phyloP scores from a whole-genome alignment of 1,140 invertebrate genomes.

The Brachionus plicatilis region DNA sequence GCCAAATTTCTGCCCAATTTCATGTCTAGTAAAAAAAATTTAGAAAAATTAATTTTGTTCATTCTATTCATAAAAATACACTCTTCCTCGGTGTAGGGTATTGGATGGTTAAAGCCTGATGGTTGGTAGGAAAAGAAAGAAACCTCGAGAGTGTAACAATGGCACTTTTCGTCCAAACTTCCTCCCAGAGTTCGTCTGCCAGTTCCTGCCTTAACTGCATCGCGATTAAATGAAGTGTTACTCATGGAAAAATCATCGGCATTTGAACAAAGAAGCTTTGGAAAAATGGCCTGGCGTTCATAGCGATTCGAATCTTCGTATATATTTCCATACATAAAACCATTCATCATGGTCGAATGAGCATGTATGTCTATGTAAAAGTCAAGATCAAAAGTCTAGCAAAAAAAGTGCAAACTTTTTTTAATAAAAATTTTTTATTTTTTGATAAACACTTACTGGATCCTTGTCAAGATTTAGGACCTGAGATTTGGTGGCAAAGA shows the following conservation, averaged over 20 bases:
- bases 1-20: constrained; percentile 71
- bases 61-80: neutral
- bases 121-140: constrained; percentile 75
- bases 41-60: neutral
- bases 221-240: constrained; percentile 83
- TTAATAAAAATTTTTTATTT: no score
- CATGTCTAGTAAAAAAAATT: constrained; percentile 54
- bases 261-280: constrained; percentile 75
- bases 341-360: constrained; percentile 80
- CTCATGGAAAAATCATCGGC: constrained; percentile 73
- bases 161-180: constrained; percentile 66
- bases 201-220: constrained; percentile 76
- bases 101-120: constrained; percentile 58
- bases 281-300: constrained; percentile 66
- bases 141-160: constrained; percentile 76
- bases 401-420: neutral
- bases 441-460: constrained; percentile 47
- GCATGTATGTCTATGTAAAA: constrained; percentile 90
- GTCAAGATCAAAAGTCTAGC: constrained; percentile 71
- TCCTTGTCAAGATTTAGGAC: constrained; percentile 62
- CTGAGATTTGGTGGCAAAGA: constrained; percentile 71
- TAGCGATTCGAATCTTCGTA: constrained; percentile 69
- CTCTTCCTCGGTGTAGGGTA: constrained; percentile 74
- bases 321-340: constrained; percentile 90
- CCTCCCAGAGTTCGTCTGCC: constrained; percentile 65